phyloP scores from a whole-genome alignment of 2,797 vertebrate genomes.

The Platyrinchus mystaceus region DNA sequence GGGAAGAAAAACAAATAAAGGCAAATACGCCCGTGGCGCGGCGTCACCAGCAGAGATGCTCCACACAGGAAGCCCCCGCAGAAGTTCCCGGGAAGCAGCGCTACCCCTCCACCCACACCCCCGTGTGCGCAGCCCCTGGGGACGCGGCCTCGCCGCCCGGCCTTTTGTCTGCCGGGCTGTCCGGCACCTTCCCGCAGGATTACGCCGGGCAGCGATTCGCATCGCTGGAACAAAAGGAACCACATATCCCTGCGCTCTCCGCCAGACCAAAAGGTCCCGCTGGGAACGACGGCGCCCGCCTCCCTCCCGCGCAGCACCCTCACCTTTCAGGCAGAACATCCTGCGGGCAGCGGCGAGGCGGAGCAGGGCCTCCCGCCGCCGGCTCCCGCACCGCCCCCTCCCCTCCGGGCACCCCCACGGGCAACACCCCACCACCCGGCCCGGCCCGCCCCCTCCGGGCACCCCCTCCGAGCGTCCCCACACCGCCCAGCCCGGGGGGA shows the following conservation, averaged over 20 bases:
- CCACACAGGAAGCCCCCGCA: rapidly evolving
- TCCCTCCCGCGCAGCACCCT: conserved; percentile 12
- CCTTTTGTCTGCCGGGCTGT: conserved; percentile 13
- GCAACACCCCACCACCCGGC: background rate
- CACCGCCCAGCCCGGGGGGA: background rate
- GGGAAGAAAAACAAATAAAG: background rate
- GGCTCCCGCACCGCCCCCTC: background rate
- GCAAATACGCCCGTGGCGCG: rapidly evolving
- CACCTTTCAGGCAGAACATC: conserved; percentile 96
- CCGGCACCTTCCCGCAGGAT: background rate
- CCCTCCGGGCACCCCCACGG: background rate
- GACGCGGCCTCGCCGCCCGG: background rate
- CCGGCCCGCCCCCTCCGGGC: background rate
- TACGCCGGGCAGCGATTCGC: background rate
- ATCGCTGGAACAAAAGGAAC: conserved; percentile 26
- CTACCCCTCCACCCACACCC: background rate
- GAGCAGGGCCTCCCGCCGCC: background rate
- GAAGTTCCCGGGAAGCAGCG: background rate
- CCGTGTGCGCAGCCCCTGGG: background rate
- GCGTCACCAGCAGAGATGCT: background rate
- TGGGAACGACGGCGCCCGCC: background rate
- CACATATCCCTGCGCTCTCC: background rate
- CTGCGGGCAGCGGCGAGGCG: background rate
- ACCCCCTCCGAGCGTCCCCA: background rate
- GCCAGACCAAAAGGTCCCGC: background rate